These are phyloP conservation scores for Dolichotis patagonum DNA, from an alignment of 2,113 vertebrate genomes.

Conservation along the genomic window DNA sequence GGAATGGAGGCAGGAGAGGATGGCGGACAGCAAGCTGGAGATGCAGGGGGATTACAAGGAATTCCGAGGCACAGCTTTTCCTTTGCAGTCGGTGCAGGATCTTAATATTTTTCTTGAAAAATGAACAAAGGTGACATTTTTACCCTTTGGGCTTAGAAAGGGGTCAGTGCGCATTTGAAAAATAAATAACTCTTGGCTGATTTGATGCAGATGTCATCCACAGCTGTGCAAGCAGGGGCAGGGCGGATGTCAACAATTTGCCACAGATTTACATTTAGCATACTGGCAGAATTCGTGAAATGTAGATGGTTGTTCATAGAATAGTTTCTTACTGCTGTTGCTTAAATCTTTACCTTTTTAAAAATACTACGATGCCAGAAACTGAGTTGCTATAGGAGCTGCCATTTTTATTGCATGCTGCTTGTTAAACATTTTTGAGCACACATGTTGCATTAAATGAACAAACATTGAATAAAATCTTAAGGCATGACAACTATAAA, in stretches of 20 bases:
- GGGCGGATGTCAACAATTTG: neutral
- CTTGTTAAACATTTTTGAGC: neutral
- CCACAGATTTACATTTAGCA: conserved; percentile 42
- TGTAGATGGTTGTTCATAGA: neutral
- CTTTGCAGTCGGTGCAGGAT: conserved; percentile 3
- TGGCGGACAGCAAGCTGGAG: neutral
- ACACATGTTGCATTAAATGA: neutral
- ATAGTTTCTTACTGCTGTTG: neutral
- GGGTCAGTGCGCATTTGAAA: conserved; percentile 57
- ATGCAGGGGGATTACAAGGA: neutral
- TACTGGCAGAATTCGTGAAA: conserved; percentile 44
- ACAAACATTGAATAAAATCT: neutral
- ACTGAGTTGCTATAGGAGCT: neutral
- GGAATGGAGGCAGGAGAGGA: neutral
- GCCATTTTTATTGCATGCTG: neutral
- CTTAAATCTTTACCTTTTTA: neutral
- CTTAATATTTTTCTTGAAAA: conserved; percentile 78
- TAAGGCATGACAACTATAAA: neutral
- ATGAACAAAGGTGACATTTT: conserved; percentile 80
- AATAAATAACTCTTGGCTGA: conserved; percentile 67
- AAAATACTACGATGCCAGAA: neutral
- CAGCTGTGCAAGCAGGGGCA: conserved; percentile 72
- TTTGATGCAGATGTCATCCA: conserved; percentile 66
- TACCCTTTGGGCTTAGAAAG: conserved; percentile 70
- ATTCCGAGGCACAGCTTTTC: conserved; percentile 16